Evolutionary conservation across 37 sponge, comb jelly and placozoan species (phyloP).

Genomic region (Aphrocallistes beatrix): DNA sequence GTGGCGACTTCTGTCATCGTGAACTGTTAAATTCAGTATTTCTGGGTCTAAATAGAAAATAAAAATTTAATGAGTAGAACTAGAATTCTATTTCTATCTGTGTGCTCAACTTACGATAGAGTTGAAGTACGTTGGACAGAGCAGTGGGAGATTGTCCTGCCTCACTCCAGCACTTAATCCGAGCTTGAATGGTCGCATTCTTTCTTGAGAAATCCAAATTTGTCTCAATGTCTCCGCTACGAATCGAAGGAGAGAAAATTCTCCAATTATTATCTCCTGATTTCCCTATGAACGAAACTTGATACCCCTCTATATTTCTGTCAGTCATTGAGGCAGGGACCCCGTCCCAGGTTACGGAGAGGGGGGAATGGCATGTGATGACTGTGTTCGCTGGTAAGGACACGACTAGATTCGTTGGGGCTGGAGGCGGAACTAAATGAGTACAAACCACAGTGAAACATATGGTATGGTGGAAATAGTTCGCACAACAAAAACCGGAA

Average conservation of each 20-base stretch:
- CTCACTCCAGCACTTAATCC: not conserved
- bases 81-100: not conserved
- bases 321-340: not conserved
- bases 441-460: too few relatives aligned
- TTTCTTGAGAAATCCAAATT: not conserved
- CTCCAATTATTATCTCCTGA: not conserved
- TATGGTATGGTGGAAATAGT: too few relatives aligned
- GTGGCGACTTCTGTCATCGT: too few relatives aligned
- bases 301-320: not conserved
- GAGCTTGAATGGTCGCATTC: not conserved
- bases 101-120: not conserved
- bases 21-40: not conserved
- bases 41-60: not conserved
- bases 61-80: not conserved
- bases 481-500: too few relatives aligned
- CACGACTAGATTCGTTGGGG: not conserved
- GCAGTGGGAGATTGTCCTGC: not conserved
- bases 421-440: not conserved
- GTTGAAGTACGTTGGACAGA: not conserved
- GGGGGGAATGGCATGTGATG: not conserved
- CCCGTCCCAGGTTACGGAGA: not conserved
- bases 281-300: not conserved
- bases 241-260: not conserved
- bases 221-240: not conserved
- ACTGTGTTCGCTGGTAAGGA: not conserved